Evolutionary conservation across 2,797 vertebrate species (phyloP).

Genomic region (Luscinia megarhynchos): DNA sequence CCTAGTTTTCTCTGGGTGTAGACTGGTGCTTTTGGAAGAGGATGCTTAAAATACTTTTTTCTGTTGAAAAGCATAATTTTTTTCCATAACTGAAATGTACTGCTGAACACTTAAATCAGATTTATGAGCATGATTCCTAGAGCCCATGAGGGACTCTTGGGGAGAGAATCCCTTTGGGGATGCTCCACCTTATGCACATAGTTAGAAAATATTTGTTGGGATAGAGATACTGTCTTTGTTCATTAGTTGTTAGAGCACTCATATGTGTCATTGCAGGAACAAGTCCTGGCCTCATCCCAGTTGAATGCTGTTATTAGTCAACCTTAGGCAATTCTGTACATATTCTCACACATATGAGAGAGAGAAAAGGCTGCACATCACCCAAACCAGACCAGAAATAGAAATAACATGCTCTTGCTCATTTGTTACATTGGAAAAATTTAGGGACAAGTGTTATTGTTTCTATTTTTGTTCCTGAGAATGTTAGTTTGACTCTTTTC

Average conservation of each 20-base stretch:
- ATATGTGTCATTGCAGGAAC: accelerated
- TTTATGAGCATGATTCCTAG: not conserved
- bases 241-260: not conserved
- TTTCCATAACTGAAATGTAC: not conserved
- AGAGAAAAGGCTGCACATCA: not conserved
- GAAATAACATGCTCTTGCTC: not conserved
- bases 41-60: not conserved
- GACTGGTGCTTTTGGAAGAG: not conserved
- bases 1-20: not conserved
- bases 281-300: not conserved
- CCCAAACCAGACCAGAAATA: not conserved
- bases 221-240: not conserved
- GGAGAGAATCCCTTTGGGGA: not conserved
- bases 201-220: not conserved
- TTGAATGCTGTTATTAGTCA: not conserved
- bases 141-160: not conserved
- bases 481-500: not conserved
- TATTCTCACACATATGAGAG: not conserved
- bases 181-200: not conserved
- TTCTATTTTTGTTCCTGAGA: not conserved
- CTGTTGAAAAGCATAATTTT: not conserved
- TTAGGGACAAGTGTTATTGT: not conserved
- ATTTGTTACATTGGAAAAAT: not conserved
- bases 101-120: not conserved
- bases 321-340: not conserved